These are phyloP conservation scores for Flexamia atlantica DNA, from an alignment of 2,888 invertebrate genomes.

Conservation along the genomic window DNA sequence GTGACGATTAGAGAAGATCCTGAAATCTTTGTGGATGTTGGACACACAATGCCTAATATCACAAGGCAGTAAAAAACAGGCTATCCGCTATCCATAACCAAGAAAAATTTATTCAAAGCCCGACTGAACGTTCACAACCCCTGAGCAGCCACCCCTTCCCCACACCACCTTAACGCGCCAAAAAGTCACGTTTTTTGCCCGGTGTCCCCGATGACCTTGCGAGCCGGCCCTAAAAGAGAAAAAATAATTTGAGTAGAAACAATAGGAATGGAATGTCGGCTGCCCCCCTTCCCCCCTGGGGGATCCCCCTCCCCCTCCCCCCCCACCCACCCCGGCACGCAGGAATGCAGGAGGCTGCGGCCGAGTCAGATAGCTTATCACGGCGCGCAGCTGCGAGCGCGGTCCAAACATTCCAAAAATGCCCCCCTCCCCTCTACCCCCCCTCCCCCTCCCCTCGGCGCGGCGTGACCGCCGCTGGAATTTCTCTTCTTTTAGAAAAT, in stretches of 20 bases:
- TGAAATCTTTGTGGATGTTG: too few species aligned
- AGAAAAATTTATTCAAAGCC: too few species aligned
- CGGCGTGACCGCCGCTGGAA: neutral
- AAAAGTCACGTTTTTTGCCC: neutral
- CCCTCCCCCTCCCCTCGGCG: neutral
- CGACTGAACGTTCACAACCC: too few species aligned
- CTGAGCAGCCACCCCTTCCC: too few species aligned
- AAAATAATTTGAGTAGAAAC: conserved; percentile 40
- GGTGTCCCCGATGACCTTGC: conserved; percentile 10
- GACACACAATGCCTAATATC: too few species aligned
- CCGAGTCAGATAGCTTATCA: conserved; percentile 25
- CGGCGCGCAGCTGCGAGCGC: conserved; percentile 20
- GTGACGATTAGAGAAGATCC: too few species aligned
- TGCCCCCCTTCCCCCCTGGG: too few species aligned
- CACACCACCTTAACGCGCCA: too few species aligned
- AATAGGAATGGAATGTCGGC: conserved; percentile 45
- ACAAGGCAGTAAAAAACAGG: too few species aligned
- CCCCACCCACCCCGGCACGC: neutral
- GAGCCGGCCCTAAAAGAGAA: conserved; percentile 10
- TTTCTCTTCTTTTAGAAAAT: too few species aligned
- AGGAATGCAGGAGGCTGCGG: conserved; percentile 12
- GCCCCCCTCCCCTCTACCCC: neutral
- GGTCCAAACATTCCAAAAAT: conserved; percentile 33
- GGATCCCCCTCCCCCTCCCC: conserved; percentile 21
- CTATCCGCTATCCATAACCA: too few species aligned